Conservation (phyloP, 1,140 invertebrate species). For the Drosophila quadrilineata region DNA sequence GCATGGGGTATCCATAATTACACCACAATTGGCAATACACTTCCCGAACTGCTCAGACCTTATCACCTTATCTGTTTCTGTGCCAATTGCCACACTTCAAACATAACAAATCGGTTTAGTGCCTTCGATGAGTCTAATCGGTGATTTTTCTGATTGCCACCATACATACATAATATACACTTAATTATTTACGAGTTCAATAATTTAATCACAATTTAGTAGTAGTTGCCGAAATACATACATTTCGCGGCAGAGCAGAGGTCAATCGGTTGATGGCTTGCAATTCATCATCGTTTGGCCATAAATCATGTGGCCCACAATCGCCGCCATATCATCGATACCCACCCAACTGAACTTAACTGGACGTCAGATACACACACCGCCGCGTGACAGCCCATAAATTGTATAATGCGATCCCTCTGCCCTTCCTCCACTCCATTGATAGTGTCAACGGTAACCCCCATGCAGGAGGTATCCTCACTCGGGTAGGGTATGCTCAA, state of each 20-base stretch:
- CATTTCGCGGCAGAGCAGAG: background rate
- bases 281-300: constrained; percentile 56
- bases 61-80: constrained; percentile 41
- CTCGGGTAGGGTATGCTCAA: background rate
- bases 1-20: constrained; percentile 20
- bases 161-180: constrained; percentile 26
- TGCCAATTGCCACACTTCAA: constrained; percentile 61
- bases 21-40: constrained; percentile 23
- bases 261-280: constrained; percentile 53
- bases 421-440: background rate
- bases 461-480: background rate
- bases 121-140: constrained; percentile 45
- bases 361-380: constrained; percentile 27
- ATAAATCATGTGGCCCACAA: constrained; percentile 56
- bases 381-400: constrained; percentile 52
- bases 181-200: background rate
- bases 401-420: constrained; percentile 30
- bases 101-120: constrained; percentile 52
- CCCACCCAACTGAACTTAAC: too few relatives aligned
- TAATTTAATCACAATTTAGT: background rate
- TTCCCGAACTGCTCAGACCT: background rate
- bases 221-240: background rate
- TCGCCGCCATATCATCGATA: constrained; percentile 33
- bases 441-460: constrained; percentile 3
- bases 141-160: constrained; percentile 57